A percentile compares a stretch with the other conserved stretches of the same genome.
Evolutionary conservation across 1,140 invertebrate species (phyloP).

Genomic region (Euwallacea fornicatus): DNA sequence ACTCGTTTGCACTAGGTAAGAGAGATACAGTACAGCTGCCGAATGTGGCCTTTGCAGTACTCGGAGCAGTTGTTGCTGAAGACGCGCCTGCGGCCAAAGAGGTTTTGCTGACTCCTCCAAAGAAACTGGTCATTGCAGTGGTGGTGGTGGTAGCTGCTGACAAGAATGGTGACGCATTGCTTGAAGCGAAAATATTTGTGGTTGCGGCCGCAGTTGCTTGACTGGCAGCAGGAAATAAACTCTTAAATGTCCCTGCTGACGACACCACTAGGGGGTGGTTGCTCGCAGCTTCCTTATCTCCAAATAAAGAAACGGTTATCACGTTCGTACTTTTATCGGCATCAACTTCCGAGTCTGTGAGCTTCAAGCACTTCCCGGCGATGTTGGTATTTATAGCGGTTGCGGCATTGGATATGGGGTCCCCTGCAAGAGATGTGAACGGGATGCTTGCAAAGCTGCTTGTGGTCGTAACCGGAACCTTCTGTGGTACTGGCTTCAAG

Average conservation of each 20-base stretch:
- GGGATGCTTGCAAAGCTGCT: background rate
- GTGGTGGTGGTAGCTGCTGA: background rate
- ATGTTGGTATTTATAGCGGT: background rate
- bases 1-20: background rate
- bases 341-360: background rate
- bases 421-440: background rate
- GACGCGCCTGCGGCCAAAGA: background rate
- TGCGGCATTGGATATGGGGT: background rate
- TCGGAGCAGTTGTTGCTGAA: background rate
- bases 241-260: background rate
- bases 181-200: constrained; percentile 6
- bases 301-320: constrained; percentile 3
- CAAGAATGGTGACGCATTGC: background rate
- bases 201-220: constrained; percentile 5
- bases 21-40: background rate
- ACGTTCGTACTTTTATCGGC: background rate
- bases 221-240: background rate
- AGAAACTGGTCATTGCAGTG: constrained; percentile 13
- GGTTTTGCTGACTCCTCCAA: constrained; percentile 2
- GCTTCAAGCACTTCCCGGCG: background rate
- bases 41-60: background rate
- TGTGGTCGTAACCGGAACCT: background rate
- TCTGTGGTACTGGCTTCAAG: background rate
- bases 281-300: background rate
- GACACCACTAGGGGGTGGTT: background rate